Evolutionary conservation across 2,797 vertebrate species (phyloP).

Genomic region (Orestias chungarensis): DNA sequence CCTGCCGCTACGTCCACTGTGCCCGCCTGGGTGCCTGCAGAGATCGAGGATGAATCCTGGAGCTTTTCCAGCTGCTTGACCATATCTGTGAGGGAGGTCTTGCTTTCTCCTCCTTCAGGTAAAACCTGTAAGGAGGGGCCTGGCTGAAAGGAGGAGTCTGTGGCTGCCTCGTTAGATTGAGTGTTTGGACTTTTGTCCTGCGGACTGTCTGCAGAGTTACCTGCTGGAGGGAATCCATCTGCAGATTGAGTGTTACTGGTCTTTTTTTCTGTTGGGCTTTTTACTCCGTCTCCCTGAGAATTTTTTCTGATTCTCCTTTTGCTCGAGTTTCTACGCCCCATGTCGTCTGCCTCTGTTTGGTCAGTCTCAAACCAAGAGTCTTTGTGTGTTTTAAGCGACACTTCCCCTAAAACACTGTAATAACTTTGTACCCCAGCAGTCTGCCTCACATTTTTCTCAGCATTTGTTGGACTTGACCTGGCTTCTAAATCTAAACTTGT

Average conservation of each 20-base stretch:
- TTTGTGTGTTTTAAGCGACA: slow-evolving; percentile 50
- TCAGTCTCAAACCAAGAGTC: slow-evolving; percentile 36
- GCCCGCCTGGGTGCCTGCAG: slow-evolving; percentile 3
- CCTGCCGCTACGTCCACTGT: slow-evolving; percentile 25
- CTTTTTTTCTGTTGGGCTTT: slow-evolving; percentile 41
- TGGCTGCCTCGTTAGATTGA: slow-evolving; percentile 25
- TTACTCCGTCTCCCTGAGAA: slow-evolving; percentile 59
- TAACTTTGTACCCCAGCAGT: slow-evolving; percentile 26
- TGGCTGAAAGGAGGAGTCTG: slow-evolving; percentile 52
- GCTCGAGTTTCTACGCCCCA: slow-evolving; percentile 75
- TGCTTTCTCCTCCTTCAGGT: slow-evolving; percentile 54
- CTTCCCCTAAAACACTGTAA: slow-evolving; percentile 48
- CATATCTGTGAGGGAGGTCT: slow-evolving; percentile 27
- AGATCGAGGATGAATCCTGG: slow-evolving; percentile 32
- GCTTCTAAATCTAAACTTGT: slow-evolving; percentile 22
- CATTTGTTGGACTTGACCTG: slow-evolving; percentile 15
- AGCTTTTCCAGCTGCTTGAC: slow-evolving; percentile 31
- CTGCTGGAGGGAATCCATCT: slow-evolving; percentile 41
- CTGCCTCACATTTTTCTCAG: slow-evolving; percentile 35
- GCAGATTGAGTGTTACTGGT: slow-evolving; percentile 31
- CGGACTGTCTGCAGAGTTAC: slow-evolving; percentile 26
- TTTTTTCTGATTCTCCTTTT: slow-evolving; percentile 60
- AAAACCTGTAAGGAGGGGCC: slow-evolving; percentile 44
- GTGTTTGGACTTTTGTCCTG: slow-evolving; percentile 50
- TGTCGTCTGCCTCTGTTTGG: slow-evolving; percentile 50